phyloP scores from a whole-genome alignment of 2,888 invertebrate species.

The Torymus auratus region DNA sequence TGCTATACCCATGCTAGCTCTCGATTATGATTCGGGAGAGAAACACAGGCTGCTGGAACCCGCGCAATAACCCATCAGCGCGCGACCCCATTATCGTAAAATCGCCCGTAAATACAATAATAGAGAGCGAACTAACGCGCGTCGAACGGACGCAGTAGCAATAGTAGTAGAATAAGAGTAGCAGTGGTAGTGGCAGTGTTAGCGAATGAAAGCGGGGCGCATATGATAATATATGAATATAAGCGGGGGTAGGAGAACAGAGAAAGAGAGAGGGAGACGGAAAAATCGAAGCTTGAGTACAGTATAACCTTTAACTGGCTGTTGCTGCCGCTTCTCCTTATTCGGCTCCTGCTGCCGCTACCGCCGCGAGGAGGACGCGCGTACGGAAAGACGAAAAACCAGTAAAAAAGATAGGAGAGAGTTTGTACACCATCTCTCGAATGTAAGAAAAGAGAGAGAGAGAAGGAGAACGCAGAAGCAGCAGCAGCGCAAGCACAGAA shows the following conservation, averaged over 20 bases:
- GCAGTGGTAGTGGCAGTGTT: neutral
- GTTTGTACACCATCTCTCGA: neutral
- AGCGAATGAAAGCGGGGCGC: conserved; percentile 9
- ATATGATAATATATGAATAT: no score
- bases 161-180: no score
- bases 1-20: neutral
- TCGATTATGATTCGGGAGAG: conserved; percentile 9
- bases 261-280: neutral
- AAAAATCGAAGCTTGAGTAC: conserved; percentile 22
- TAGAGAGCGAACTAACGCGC: neutral
- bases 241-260: conserved; percentile 20
- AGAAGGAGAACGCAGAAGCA: neutral
- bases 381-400: conserved; percentile 2
- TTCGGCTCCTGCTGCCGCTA: neutral
- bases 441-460: neutral
- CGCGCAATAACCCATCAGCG: neutral
- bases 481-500: neutral
- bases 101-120: conserved; percentile 34
- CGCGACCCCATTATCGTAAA: conserved; percentile 32
- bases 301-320: conserved; percentile 50
- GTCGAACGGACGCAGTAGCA: neutral
- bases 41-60: neutral
- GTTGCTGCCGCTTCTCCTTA: neutral
- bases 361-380: neutral
- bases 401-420: neutral